Evolutionary conservation across 2,888 invertebrate genomes (phyloP).

Genomic region (Drosophila leonis): DNA sequence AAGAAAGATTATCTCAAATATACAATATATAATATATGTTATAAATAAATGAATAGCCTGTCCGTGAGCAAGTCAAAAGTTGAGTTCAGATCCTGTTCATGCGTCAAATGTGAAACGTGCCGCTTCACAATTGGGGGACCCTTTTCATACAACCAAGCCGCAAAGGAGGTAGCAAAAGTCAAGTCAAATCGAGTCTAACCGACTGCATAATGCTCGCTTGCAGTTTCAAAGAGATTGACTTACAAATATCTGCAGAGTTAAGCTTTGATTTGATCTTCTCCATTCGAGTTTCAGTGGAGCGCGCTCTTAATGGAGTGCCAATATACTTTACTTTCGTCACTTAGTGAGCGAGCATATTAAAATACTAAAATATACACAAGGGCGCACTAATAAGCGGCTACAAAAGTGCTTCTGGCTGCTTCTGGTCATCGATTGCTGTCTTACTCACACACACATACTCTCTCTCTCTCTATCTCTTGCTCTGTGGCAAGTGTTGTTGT

Average conservation of each 20-base stretch:
- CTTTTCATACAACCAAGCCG: conserved; percentile 25
- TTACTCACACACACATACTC: neutral
- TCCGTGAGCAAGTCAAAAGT: conserved; percentile 46
- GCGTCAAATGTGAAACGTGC: conserved; percentile 78
- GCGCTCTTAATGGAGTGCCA: neutral
- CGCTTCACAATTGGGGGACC: conserved; percentile 21
- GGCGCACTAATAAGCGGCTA: conserved; percentile 78
- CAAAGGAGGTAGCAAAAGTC: neutral
- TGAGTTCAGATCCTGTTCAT: conserved; percentile 35
- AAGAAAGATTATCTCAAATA: conserved; percentile 7
- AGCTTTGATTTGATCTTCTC: neutral
- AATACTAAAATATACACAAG: conserved; percentile 55
- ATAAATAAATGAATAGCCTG: conserved; percentile 62
- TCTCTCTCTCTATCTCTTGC: neutral
- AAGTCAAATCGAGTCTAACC: neutral
- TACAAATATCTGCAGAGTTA: neutral
- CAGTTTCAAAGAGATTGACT: neutral
- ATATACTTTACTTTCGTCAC: neutral
- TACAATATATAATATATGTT: conserved; percentile 26
- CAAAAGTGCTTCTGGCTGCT: conserved; percentile 82
- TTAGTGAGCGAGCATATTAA: conserved; percentile 9
- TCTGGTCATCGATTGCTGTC: conserved; percentile 67
- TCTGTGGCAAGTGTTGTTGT: conserved; percentile 40
- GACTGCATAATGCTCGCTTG: neutral
- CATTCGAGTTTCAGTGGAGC: neutral